Evolutionary conservation across 2,113 vertebrate genomes (phyloP).

Genomic region (Myrmophylax atrothorax): DNA sequence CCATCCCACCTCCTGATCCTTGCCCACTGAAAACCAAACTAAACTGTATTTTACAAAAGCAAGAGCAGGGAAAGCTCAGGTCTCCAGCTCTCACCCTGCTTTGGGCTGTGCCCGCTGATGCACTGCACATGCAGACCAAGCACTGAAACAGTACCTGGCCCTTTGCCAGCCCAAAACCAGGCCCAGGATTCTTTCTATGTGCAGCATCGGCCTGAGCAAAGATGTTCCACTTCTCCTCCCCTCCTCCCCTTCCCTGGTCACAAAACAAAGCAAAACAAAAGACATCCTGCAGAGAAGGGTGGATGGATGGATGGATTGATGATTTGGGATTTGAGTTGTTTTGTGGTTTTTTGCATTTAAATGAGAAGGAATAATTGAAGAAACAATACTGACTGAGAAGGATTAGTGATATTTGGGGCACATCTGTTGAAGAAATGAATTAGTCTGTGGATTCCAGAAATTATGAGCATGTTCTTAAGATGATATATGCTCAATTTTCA

Average conservation of each 20-base stretch:
- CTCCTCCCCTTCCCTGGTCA: neutral
- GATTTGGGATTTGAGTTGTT: neutral
- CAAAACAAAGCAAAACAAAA: slow-evolving; percentile 28
- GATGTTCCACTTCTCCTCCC: neutral
- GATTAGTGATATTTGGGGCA: slow-evolving; percentile 68
- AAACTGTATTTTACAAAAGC: neutral
- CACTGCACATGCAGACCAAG: neutral
- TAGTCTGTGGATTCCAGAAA: slow-evolving; percentile 35
- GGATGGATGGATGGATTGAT: neutral
- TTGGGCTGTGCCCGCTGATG: neutral
- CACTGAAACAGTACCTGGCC: neutral
- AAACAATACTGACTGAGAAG: neutral
- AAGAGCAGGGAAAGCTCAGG: neutral
- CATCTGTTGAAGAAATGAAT: slow-evolving; percentile 54
- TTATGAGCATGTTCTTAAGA: slow-evolving; percentile 33
- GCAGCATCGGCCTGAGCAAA: neutral
- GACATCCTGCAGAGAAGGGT: neutral
- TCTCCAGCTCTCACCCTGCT: neutral
- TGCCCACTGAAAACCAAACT: neutral
- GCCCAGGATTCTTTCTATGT: neutral
- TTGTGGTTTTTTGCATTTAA: neutral
- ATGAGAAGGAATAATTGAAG: slow-evolving; percentile 21
- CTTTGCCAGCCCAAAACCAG: neutral
- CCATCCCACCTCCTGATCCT: neutral
- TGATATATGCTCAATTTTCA: neutral